Percentiles rank a stretch among this genome's conserved stretches.
phyloP scores from a whole-genome alignment of 2,113 vertebrate genomes.

The Erinaceus europaeus region DNA sequence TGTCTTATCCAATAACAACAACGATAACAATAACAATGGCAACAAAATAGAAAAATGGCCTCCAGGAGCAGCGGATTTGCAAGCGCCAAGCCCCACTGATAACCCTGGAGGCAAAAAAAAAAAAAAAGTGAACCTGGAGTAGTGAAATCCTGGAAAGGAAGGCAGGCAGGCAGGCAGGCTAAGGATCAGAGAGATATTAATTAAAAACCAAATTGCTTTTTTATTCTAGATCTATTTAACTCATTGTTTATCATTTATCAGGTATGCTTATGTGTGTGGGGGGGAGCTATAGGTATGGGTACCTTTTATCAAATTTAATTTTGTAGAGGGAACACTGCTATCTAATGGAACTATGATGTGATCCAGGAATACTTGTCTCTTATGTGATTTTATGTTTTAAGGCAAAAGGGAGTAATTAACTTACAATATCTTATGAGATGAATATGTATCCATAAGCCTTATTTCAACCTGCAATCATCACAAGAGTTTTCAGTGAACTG shows the following conservation, averaged over 20 bases:
- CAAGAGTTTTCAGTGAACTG: neutral
- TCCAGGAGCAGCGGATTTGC: too few species aligned
- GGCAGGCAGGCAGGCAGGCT: too few species aligned
- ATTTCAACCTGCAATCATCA: neutral
- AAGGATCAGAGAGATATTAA: too few species aligned
- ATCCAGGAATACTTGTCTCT: neutral
- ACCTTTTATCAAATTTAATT: neutral
- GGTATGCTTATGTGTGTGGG: neutral
- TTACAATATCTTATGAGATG: neutral
- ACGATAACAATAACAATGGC: too few species aligned
- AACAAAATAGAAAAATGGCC: too few species aligned
- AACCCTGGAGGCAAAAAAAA: too few species aligned
- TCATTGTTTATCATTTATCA: neutral
- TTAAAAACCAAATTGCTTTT: neutral
- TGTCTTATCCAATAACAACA: too few species aligned
- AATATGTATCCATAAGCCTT: neutral
- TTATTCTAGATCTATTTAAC: neutral
- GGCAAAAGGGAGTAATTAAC: neutral
- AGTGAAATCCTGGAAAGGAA: too few species aligned
- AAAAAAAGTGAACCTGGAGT: too few species aligned
- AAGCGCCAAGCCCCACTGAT: too few species aligned
- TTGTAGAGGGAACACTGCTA: neutral
- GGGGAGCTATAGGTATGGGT: neutral
- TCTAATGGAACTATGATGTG: neutral
- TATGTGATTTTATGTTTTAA: neutral